Evolutionary conservation across 2,797 vertebrate species (phyloP), one percentile per base, ranked within the genome.

Genomic region (Lateolabrax maculatus): DNA sequence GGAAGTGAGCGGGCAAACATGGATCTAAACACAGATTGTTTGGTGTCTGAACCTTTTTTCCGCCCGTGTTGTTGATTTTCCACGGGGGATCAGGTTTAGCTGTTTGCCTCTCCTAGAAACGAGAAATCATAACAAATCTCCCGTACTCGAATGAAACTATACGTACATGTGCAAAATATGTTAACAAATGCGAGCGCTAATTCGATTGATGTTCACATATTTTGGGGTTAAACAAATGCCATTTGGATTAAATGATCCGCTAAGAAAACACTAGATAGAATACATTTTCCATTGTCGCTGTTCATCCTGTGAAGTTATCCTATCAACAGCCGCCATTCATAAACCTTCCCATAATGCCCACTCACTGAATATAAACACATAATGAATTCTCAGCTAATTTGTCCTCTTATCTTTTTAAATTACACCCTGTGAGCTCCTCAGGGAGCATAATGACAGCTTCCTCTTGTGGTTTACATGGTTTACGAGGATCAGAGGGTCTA

Each of bases 401-500:
- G 79, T 80, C 84, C 82, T 74, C 77, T 87, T 92, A 89, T 89
- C 87, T 84, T 85, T 87, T 85, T 62, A 86, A 91, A 89, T 88
- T 77, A 82, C 83, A 86, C 71, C 75, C 36, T 77, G 71, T 21
- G 34, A 86, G 75, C 71, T 86, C 81, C 74, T 86, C 53, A 0
- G 80, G 80, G 79, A 83, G 71, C 46, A 73, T 75, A 83, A 85
- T 86, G 84, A 84, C 80, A 80, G 78, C 78, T 78, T 90, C 85
- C 77, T 77, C 75, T 77, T 76, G 77, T 67, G 27, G 68, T 87
- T 88, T 84, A 80, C 68, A 78, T 62, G 70, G 61, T 84, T 80
- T 79, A 73, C 13, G 2, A 43, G 46, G 72, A 81, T 84, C 78
- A 71, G 67, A 78, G 81, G 63, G 34, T 69, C 53, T 75, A 3